Evolutionary conservation across 2,113 vertebrate species (phyloP).

Genomic region (Cranoglanis bouderius): DNA sequence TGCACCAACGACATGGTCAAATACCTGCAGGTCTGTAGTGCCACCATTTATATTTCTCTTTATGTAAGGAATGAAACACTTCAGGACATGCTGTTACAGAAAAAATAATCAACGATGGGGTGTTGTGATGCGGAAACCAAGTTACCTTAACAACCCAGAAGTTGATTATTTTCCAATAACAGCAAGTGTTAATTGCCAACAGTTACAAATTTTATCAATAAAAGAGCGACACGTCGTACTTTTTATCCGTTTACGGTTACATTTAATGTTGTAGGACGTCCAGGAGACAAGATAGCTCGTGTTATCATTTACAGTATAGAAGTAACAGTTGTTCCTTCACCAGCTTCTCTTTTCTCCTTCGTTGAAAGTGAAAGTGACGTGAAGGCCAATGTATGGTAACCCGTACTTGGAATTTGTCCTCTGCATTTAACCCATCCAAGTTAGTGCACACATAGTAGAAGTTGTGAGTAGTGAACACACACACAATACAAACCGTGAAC

Average conservation of each 20-base stretch:
- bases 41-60: not conserved
- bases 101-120: no score
- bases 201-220: not conserved
- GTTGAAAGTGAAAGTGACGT: no score
- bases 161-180: not conserved
- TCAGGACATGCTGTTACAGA: not conserved
- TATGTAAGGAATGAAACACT: not conserved
- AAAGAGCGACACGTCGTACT: not conserved
- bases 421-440: no score
- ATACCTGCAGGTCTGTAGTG: conserved; percentile 86
- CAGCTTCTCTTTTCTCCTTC: not conserved
- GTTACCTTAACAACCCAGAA: not conserved
- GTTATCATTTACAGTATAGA: not conserved
- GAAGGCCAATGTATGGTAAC: no score
- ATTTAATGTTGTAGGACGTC: not conserved
- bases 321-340: not conserved
- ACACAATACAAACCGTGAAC: no score
- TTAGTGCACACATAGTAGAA: no score
- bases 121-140: not conserved
- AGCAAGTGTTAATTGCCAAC: not conserved
- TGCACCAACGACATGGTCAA: conserved; percentile 97
- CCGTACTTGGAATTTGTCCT: no score
- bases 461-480: no score
- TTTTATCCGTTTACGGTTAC: not conserved
- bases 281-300: not conserved